These are phyloP conservation scores for Aphidoletes aphidimyza DNA, from an alignment of 2,888 invertebrate species.

Conservation along the genomic window DNA sequence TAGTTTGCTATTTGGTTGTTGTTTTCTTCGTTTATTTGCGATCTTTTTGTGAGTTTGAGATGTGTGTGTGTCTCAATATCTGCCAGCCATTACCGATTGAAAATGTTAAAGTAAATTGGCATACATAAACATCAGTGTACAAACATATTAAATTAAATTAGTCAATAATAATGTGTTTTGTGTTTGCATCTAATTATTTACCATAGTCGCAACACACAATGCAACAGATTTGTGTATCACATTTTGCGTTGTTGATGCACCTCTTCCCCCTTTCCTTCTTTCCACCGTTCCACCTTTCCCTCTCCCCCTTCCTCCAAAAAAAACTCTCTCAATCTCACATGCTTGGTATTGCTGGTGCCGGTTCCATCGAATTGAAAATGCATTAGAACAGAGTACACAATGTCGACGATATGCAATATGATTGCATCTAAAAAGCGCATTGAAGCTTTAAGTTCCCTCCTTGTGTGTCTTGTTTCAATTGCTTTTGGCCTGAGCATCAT, in stretches of 20 bases:
- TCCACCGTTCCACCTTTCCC: not conserved
- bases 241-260: not conserved
- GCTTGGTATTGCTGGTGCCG: no score
- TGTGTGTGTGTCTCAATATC: not conserved
- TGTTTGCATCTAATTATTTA: conserved; percentile 49
- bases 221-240: conserved; percentile 40
- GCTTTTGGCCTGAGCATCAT: no score
- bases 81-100: not conserved
- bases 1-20: not conserved
- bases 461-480: no score
- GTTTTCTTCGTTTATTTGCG: no score
- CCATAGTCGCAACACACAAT: not conserved
- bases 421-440: no score
- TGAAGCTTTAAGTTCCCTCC: no score
- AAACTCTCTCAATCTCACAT: not conserved
- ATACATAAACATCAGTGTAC: conserved; percentile 33
- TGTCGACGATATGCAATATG: no score
- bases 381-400: no score
- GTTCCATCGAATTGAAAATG: no score
- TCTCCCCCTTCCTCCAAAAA: not conserved
- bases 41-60: no score
- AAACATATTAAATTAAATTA: conserved; percentile 51
- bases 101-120: conserved; percentile 51
- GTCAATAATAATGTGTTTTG: conserved; percentile 49
- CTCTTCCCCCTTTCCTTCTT: not conserved